These are phyloP conservation scores for Lateolabrax maculatus DNA, from an alignment of 2,797 vertebrate species.

Conservation along the genomic window DNA sequence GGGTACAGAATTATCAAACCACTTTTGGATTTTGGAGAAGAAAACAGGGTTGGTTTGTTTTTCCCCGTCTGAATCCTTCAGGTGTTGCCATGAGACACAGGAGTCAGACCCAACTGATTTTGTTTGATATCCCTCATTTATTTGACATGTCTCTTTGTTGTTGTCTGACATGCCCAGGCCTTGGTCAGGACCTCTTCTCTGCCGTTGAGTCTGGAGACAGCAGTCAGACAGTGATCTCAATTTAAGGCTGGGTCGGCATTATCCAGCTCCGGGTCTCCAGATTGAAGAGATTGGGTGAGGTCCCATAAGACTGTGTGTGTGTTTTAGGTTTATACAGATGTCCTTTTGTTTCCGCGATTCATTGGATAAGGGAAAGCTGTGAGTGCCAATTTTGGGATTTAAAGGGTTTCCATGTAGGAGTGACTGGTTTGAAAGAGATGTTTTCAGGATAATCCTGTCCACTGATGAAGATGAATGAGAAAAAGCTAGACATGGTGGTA, in stretches of 20 bases:
- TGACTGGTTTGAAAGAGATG: slow-evolving; percentile 5
- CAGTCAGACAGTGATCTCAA: slow-evolving; percentile 40
- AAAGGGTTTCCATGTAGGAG: slow-evolving; percentile 2
- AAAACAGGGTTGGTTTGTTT: not conserved
- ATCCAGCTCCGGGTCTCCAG: slow-evolving; percentile 16
- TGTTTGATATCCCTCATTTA: not conserved
- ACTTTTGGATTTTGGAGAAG: not conserved
- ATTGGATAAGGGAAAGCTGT: not conserved
- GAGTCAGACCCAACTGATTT: slow-evolving; percentile 1
- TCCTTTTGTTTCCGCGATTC: slow-evolving; percentile 25
- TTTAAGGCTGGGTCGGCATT: slow-evolving; percentile 1
- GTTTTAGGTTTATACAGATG: slow-evolving; percentile 11
- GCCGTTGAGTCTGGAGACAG: slow-evolving; percentile 33
- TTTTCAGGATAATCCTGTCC: not conserved
- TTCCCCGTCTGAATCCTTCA: not conserved
- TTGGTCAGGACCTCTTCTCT: not conserved
- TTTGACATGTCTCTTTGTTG: not conserved
- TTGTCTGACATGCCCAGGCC: slow-evolving; percentile 36
- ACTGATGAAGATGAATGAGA: slow-evolving; percentile 1
- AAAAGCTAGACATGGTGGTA: not conserved
- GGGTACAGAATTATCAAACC: slow-evolving; percentile 7
- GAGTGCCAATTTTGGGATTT: slow-evolving; percentile 41
- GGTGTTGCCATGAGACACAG: slow-evolving; percentile 13
- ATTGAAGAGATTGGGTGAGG: slow-evolving; percentile 34
- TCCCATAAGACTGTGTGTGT: not conserved